These are phyloP conservation scores for Ophonus ardosiacus DNA, from an alignment of 2,888 invertebrate genomes.

Conservation along the genomic window DNA sequence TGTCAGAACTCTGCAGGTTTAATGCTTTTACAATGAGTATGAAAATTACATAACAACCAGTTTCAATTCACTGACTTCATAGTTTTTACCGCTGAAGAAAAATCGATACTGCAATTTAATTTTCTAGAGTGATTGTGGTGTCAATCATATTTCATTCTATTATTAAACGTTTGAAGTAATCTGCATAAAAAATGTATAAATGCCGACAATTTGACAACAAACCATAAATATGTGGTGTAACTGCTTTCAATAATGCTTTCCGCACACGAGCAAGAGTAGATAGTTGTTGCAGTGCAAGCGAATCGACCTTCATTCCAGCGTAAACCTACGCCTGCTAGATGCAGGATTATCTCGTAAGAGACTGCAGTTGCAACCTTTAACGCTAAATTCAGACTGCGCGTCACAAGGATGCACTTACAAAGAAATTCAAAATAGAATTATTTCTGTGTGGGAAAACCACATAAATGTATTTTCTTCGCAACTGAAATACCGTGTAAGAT, in stretches of 20 bases:
- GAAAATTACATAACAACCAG: conserved; percentile 9
- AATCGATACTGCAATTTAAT: conserved; percentile 15
- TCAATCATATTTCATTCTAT: conserved; percentile 45
- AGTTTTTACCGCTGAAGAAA: neutral
- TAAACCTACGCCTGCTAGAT: neutral
- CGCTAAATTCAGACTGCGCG: neutral
- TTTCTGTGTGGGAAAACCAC: no score
- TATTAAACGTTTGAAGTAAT: conserved; percentile 28
- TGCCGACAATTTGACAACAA: conserved; percentile 44
- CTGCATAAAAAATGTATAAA: conserved; percentile 38
- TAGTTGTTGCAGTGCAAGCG: neutral
- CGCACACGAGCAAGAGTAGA: conserved; percentile 7
- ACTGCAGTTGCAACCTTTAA: conserved; percentile 19
- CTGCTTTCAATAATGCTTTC: neutral
- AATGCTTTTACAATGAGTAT: neutral
- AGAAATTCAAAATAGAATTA: neutral
- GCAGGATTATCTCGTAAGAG: conserved; percentile 3
- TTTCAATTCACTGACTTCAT: neutral
- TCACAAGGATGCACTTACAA: neutral
- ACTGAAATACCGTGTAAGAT: no score
- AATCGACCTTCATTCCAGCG: conserved; percentile 6
- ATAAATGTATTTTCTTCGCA: no score
- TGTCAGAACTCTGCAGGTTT: neutral
- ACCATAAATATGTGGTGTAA: conserved; percentile 23
- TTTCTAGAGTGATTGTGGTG: conserved; percentile 11